Base-by-base conservation (phyloP, 1,140 invertebrate species). In the Coenobita brevimanus region DNA sequence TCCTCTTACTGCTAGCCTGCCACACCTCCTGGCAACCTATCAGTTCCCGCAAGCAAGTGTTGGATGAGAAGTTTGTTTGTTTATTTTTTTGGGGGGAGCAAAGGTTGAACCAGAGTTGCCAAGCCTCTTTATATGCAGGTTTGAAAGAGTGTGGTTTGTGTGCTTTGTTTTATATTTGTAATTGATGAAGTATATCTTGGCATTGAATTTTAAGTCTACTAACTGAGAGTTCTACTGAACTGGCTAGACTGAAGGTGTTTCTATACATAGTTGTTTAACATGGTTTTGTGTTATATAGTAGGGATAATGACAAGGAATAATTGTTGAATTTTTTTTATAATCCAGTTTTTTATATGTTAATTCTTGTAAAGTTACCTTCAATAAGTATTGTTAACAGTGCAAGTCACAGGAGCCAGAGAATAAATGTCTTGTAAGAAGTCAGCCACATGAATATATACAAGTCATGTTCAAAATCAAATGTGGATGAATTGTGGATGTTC, bases 1-100 rank as follows among this genome's bases (percentile, higher is more conserved):
- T 90, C 89, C 67, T 90, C 89, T 46, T 90, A 85, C 80, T 90
- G 84, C 82, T 90, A 89, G 82, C 75, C 81, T 86, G 79, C 75
- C 36, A 46, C 85, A 67, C 38, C 76, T 73, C 24, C 64, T 50
- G 76, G 33, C 67, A 38, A 69, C 85, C 76, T 80, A 69, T 64
- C 73, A 79, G 73, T 79, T 86, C 75, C 83, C 83, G 43, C 73
- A 79, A 79, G 85, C 85, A 87, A 80, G 76, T 87, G 54, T 69
- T 24, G 62, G 64, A 73, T 69, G 36, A 54, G n/a, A 76, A 78
- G 67, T 57, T 78, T 83, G 27, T 83, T 84, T 85, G 75, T 87
- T 57, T 87, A 79, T 60, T 87, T n/a, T 80, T 81, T 21, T 80
- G 80, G 69, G 50, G 57, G 85, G 78, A 87, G 79, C 85, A 80